Conservation (phyloP, 1,140 invertebrate species). For the Philopotamus ludificatus region DNA sequence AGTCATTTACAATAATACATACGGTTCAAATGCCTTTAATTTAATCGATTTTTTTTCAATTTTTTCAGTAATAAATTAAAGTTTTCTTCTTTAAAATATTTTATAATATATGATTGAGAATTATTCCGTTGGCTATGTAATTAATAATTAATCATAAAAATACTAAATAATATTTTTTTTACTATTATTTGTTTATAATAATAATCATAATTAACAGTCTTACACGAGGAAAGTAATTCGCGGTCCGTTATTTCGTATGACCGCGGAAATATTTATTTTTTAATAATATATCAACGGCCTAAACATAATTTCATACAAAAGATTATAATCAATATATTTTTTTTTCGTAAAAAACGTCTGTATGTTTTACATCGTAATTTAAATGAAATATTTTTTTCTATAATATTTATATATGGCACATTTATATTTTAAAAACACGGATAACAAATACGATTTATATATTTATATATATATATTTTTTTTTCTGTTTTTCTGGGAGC, state of each 20-base stretch:
- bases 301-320: constrained; percentile 33
- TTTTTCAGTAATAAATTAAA: no score
- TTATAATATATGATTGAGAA: no score
- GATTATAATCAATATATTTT: constrained; percentile 13
- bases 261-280: constrained; percentile 20
- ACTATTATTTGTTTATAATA: constrained; percentile 11
- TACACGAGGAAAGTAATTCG: constrained; percentile 38
- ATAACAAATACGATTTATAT: constrained; percentile 27
- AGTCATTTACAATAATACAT: no score
- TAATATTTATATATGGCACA: constrained; percentile 32
- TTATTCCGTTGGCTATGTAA: constrained; percentile 22
- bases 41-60: no score
- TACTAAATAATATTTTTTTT: constrained; percentile 8
- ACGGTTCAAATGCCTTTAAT: no score
- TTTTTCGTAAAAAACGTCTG: constrained; percentile 1
- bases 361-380: not conserved
- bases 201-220: constrained; percentile 38
- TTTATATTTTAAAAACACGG: constrained; percentile 34
- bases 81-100: no score
- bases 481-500: constrained; percentile 11
- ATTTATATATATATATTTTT: no score
- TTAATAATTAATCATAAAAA: not conserved
- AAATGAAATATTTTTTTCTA: not conserved
- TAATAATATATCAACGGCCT: constrained; percentile 26
- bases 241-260: constrained; percentile 24